Conservation (phyloP, 2,797 vertebrate species). For the Acestrorhynchus altus region DNA sequence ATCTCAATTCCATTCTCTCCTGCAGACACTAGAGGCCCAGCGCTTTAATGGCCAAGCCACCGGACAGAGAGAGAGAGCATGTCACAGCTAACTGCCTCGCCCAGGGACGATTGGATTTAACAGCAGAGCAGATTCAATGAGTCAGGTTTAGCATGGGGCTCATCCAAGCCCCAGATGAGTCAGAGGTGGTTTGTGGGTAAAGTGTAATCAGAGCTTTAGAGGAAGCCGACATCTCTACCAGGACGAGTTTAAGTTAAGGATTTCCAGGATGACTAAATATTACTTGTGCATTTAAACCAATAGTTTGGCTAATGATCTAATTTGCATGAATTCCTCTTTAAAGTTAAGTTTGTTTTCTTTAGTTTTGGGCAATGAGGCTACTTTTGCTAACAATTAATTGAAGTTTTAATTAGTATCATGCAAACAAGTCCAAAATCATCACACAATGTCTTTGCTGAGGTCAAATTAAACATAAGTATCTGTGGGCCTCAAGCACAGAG, state of each 20-base stretch:
- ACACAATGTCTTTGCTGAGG: too few species aligned
- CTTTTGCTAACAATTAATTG: background rate
- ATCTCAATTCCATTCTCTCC: constrained; percentile 63
- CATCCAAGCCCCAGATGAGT: constrained; percentile 50
- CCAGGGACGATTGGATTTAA: constrained; percentile 50
- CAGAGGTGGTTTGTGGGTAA: constrained; percentile 35
- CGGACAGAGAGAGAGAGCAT: constrained; percentile 51
- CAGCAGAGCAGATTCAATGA: constrained; percentile 50
- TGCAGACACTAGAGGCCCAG: constrained; percentile 53
- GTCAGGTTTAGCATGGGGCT: constrained; percentile 51
- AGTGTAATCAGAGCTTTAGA: constrained; percentile 32
- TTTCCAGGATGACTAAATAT: constrained; percentile 12
- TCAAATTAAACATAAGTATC: too few species aligned
- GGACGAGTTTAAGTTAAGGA: constrained; percentile 22
- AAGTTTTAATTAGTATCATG: too few species aligned
- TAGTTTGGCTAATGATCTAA: background rate
- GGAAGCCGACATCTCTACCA: constrained; percentile 39
- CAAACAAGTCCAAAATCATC: too few species aligned
- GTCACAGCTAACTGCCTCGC: constrained; percentile 57
- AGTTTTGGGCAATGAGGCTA: background rate
- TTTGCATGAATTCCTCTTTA: background rate
- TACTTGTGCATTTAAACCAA: background rate
- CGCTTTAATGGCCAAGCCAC: constrained; percentile 55
- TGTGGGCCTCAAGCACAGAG: too few species aligned
- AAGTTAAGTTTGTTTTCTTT: background rate